These are phyloP conservation scores for Lepidochitona cinerea DNA, from an alignment of 2,888 invertebrate species.

Conservation along the genomic window DNA sequence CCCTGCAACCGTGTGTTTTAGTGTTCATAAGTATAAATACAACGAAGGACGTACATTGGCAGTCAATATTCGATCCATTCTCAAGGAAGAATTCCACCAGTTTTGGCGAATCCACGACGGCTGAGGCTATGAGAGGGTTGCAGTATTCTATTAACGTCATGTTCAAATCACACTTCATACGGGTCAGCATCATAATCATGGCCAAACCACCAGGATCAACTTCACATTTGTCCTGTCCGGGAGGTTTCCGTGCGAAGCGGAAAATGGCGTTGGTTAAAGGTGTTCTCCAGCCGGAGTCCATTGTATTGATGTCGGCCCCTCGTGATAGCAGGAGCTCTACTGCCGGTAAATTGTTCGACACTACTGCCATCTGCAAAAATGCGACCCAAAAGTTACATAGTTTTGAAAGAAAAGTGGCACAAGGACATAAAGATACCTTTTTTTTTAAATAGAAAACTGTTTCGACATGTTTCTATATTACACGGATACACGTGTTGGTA, in stretches of 20 bases:
- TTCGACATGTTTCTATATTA: too few relatives aligned
- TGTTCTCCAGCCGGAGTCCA: constrained; percentile 48
- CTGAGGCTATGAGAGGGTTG: constrained; percentile 48
- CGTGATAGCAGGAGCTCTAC: constrained; percentile 45
- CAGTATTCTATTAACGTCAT: constrained; percentile 41
- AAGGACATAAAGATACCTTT: too few relatives aligned
- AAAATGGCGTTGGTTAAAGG: constrained; percentile 53
- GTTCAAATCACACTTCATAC: constrained; percentile 46
- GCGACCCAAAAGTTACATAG: neutral
- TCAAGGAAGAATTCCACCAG: constrained; percentile 45
- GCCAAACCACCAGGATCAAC: constrained; percentile 40
- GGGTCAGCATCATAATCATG: constrained; percentile 45
- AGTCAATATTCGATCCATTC: constrained; percentile 43
- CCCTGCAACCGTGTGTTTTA: neutral
- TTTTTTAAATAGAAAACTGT: too few relatives aligned
- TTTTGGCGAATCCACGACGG: constrained; percentile 38
- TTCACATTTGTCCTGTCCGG: constrained; percentile 8
- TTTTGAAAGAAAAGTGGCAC: too few relatives aligned
- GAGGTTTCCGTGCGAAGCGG: constrained; percentile 34
- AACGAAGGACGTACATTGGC: constrained; percentile 39
- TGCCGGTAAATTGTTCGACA: constrained; percentile 39
- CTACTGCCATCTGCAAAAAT: constrained; percentile 41
- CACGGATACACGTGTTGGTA: too few relatives aligned
- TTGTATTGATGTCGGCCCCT: constrained; percentile 46
- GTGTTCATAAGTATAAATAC: neutral